A percentile compares a stretch with the other conserved stretches of the same genome.
These are phyloP conservation scores for Dendrolimus pini DNA, from an alignment of 2,888 invertebrate genomes.

Conservation along the genomic window DNA sequence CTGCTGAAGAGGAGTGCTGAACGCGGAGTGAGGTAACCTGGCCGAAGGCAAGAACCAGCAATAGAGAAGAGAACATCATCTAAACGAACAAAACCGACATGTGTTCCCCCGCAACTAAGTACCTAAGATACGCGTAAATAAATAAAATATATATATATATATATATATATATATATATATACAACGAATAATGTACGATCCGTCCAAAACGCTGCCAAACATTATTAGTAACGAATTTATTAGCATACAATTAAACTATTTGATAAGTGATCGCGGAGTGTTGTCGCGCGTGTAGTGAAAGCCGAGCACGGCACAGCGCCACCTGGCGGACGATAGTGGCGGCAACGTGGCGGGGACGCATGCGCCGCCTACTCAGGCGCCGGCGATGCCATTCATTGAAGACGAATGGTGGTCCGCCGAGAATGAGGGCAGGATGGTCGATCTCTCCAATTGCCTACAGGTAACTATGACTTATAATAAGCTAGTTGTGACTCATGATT, in stretches of 20 bases:
- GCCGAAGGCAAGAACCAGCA: constrained; percentile 24
- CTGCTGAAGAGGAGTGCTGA: constrained; percentile 64
- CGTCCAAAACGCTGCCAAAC: constrained; percentile 72
- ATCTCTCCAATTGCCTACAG: constrained; percentile 92
- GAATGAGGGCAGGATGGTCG: constrained; percentile 96
- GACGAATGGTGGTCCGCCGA: constrained; percentile 97
- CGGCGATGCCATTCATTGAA: constrained; percentile 97
- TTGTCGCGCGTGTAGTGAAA: constrained; percentile 33
- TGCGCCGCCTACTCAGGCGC: constrained; percentile 79
- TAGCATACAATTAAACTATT: constrained; percentile 43
- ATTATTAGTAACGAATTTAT: constrained; percentile 64
- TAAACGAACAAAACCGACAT: constrained; percentile 38
- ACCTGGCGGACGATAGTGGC: constrained; percentile 54
- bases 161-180: constrained; percentile 22
- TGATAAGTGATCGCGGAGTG: constrained; percentile 46
- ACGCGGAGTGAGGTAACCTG: constrained; percentile 70
- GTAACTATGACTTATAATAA: constrained; percentile 50
- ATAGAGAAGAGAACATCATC: constrained; percentile 19
- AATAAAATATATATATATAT: constrained; percentile 17
- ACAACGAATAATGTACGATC: constrained; percentile 71
- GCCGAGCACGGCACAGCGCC: constrained; percentile 33
- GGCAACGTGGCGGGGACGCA: constrained; percentile 80
- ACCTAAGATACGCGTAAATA: constrained; percentile 40
- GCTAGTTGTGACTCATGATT: neutral
- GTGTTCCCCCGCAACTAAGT: constrained; percentile 59